Evolutionary conservation across 2,113 vertebrate species (phyloP).

Genomic region (Ciconia stormi): DNA sequence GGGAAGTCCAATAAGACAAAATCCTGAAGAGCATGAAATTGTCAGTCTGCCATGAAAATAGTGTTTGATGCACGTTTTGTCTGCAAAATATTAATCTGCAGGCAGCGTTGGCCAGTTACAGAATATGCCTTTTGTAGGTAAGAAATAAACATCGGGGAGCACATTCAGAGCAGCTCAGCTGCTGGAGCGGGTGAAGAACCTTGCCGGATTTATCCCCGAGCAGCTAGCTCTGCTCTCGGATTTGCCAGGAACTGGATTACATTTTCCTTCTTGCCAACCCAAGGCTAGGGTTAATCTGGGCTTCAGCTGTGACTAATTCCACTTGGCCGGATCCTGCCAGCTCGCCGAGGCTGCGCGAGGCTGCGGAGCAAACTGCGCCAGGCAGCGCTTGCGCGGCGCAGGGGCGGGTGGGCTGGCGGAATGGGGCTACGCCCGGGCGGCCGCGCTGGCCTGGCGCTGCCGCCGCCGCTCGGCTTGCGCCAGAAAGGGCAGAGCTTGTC

Average conservation of each 20-base stretch:
- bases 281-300: constrained; percentile 1
- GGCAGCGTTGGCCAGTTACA: not conserved
- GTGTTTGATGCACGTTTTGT: not conserved
- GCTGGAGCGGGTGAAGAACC: not conserved
- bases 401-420: not conserved
- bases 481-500: not conserved
- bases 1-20: not conserved
- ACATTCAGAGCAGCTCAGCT: not conserved
- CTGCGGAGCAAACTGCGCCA: not conserved
- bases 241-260: not conserved
- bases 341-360: rapidly evolving
- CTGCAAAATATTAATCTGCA: not conserved
- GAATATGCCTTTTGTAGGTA: not conserved
- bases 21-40: not conserved
- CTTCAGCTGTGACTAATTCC: not conserved
- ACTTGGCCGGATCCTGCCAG: not conserved
- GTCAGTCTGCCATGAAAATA: not conserved
- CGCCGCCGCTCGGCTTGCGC: rapidly evolving
- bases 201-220: not conserved
- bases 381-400: not conserved
- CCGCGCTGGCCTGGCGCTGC: not conserved
- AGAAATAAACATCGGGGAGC: not conserved
- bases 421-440: rapidly evolving
- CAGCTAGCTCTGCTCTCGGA: not conserved
- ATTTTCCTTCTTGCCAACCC: not conserved